Evolutionary conservation across 2,113 vertebrate species (phyloP), one percentile per base, ranked within the genome.

Genomic region (Dicaeum eximium): DNA sequence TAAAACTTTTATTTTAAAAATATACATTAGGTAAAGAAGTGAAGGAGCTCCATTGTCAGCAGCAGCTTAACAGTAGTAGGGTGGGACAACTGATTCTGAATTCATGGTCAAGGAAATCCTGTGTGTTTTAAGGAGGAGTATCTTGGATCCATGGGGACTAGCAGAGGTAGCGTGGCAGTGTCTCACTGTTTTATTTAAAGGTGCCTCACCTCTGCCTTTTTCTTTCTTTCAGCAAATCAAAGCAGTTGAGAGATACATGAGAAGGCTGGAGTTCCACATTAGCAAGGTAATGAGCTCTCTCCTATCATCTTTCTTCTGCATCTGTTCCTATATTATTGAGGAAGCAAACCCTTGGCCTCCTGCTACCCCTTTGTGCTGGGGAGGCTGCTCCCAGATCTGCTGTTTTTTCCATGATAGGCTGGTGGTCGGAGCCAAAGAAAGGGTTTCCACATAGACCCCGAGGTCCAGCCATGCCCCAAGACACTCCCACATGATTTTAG

Each of bases 221-320:
- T 65, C 83, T 96, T 92, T 94, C 88, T 95, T 96, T 97, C 97
- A 99, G 99, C 99, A 99, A 99, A 99, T 99, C 93, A 99, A 99
- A 98, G 98, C 98, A 0, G 99, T 99, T 2, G 99, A 99, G 94
- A 97, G 99, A 90, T 99, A 99, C 96, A 99, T 99, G 98, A 98
- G 99, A 84, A 99, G 99, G 65, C 98, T 99, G 97, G 99, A 99
- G 97, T 99, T 99, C 96, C 99, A 99, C 97, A 99, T 99, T 54
- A 99, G 99, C 96, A 99, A 99, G 99, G 99, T 99, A 98, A 98
- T 5, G 15, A 50, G n/a, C 13, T 5, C 10, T 5, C 56, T 91
- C 83, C 85, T 77, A 48, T 90, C 72, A 50, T 60, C 86, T 95
- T 88, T 31, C 94, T 66, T 81, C 80, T 75, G 54, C 60, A 56